phyloP scores from a whole-genome alignment of 2,113 vertebrate genomes.

The Myrmecophaga tridactyla region DNA sequence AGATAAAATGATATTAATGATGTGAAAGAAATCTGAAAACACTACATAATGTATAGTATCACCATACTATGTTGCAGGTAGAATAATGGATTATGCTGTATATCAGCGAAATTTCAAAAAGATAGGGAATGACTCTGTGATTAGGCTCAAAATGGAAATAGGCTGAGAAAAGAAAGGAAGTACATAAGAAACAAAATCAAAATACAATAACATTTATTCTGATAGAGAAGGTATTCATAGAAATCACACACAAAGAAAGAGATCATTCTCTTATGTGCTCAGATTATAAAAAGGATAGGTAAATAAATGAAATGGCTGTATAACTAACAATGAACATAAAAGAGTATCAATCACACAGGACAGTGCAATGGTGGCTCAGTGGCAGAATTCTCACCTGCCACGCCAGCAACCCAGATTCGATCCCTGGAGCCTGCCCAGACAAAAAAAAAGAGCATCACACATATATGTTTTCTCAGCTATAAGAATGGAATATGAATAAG shows the following conservation, averaged over 20 bases:
- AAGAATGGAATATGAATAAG: slow-evolving; percentile 25
- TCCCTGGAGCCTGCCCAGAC: too few relatives aligned
- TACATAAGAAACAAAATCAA: background rate
- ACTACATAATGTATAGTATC: background rate
- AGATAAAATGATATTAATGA: background rate
- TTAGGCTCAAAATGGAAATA: slow-evolving; percentile 14
- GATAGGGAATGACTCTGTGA: too few relatives aligned
- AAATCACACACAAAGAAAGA: background rate
- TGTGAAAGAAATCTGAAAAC: slow-evolving; percentile 19
- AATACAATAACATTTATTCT: slow-evolving; percentile 27
- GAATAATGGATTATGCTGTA: too few relatives aligned
- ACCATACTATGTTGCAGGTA: background rate
- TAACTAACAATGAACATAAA: background rate
- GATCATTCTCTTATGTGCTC: background rate
- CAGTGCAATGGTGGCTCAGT: too few relatives aligned
- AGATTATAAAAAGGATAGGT: background rate
- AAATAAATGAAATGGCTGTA: background rate
- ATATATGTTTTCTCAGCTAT: background rate
- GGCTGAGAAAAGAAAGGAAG: background rate
- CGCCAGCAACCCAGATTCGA: too few relatives aligned
- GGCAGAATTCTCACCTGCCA: too few relatives aligned
- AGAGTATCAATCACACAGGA: too few relatives aligned
- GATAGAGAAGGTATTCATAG: background rate
- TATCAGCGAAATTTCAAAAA: background rate
- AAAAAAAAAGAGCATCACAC: background rate